Base-by-base conservation (phyloP, 2,888 invertebrate genomes). In the Tenthredo scrophulariae region DNA sequence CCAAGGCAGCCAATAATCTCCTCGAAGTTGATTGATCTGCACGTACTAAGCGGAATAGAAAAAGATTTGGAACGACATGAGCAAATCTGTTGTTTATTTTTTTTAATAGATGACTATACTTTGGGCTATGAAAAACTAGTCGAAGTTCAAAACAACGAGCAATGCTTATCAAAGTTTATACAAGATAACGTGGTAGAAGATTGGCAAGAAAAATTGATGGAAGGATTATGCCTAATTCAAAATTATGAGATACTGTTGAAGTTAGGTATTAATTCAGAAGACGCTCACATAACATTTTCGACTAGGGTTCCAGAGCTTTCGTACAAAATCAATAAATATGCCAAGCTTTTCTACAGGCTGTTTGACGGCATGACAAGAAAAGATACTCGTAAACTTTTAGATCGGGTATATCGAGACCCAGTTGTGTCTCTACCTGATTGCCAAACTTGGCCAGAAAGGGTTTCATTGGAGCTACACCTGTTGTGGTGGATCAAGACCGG, bases 191-290 rank as follows among this genome's bases (percentile, higher is more conserved):
- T 85, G 0, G 90, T 91, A 80, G 72, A 83, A 1, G 88, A 91
- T 26, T 95, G 95, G 95, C 91, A 93, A 37, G 87, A 90, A 0
- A 92, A 93, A 87, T 86, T 95, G 0, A 85, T 95, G 0, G 95
- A 95, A 91, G 94, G 94, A 0, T 87, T 95, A 29, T 92, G 94
- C 85, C 93, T 95, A 29, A 94, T 95, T 18, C 92, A 94, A 85
- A 94, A 94, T 87, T 92, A 91, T 46, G 88, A 89, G 84, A 90
- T 94, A 5, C 82, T 95, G 37, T 90, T 91, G 13, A 93, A 93
- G 85, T 85, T 95, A 10, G 94, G 94, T 33, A 90, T 93, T 1
- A 65, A 86, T 3, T 89, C 91, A 86, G 50, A 87, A 15, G n/a
- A 58, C 2, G 80, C 80, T 2, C 13, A 18, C 10, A 62, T 15